Evolutionary conservation across 1,140 invertebrate species (phyloP).

Genomic region (Caenorhabditis brenneri): DNA sequence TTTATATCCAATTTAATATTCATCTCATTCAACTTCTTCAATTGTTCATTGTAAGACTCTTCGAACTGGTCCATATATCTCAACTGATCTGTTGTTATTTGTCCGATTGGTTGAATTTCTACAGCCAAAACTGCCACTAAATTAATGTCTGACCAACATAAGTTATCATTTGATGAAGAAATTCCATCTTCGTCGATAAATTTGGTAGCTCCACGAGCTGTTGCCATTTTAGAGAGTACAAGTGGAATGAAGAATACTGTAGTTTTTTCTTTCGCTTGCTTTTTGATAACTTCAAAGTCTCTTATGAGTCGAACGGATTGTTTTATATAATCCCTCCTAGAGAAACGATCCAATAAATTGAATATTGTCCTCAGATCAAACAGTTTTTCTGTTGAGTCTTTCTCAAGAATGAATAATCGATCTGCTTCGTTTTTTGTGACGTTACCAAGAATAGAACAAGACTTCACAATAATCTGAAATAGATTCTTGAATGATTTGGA

Average conservation of each 20-base stretch:
- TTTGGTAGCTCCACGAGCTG: not conserved
- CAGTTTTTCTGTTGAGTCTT: not conserved
- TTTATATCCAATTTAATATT: constrained; percentile 16
- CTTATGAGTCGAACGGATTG: not conserved
- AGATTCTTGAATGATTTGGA: not conserved
- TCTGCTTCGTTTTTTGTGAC: constrained; percentile 2
- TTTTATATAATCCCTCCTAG: not conserved
- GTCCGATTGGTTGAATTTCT: constrained; percentile 23
- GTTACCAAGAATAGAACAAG: not conserved
- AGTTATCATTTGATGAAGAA: constrained; percentile 7
- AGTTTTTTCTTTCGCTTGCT: constrained; percentile 44
- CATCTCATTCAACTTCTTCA: constrained; percentile 35
- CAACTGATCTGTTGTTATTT: constrained; percentile 31
- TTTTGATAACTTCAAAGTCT: constrained; percentile 45
- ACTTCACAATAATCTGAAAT: constrained; percentile 15
- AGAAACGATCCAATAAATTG: constrained; percentile 4
- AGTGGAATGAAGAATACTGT: constrained; percentile 24
- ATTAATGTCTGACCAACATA: constrained; percentile 14
- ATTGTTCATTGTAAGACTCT: constrained; percentile 27
- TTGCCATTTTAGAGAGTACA: not conserved
- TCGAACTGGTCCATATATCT: constrained; percentile 30
- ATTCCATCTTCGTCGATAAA: constrained; percentile 16
- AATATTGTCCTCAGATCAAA: constrained; percentile 38
- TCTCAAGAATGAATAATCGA: not conserved
- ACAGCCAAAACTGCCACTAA: constrained; percentile 18